A percentile compares a stretch with the other conserved stretches of the same genome.
Conservation (phyloP, 1,140 invertebrate genomes). For the Zophobas morio region DNA sequence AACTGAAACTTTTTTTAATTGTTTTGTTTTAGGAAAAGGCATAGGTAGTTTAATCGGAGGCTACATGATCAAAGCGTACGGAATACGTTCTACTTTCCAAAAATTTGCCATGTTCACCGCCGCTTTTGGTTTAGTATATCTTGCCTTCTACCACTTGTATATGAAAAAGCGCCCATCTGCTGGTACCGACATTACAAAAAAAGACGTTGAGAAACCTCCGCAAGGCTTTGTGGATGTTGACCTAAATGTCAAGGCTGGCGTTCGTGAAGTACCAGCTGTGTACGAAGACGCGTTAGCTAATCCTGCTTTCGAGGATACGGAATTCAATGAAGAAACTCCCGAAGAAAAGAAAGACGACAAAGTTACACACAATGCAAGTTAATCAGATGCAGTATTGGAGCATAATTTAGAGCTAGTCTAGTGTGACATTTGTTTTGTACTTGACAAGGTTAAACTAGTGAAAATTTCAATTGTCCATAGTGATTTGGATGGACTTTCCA, state of each 20-base stretch:
- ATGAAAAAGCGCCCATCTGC: constrained; percentile 69
- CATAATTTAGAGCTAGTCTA: constrained; percentile 35
- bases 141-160: constrained; percentile 78
- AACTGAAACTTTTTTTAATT: not conserved
- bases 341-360: constrained; percentile 49
- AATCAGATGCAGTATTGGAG: constrained; percentile 23
- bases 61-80: constrained; percentile 81
- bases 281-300: constrained; percentile 62
- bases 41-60: constrained; percentile 84
- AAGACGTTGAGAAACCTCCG: constrained; percentile 51
- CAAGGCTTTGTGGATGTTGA: constrained; percentile 53
- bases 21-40: constrained; percentile 76
- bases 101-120: constrained; percentile 77
- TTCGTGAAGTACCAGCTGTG: constrained; percentile 53
- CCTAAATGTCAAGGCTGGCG: constrained; percentile 47
- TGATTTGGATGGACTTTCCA: constrained; percentile 7
- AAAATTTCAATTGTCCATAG: constrained; percentile 1
- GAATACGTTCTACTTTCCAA: constrained; percentile 81
- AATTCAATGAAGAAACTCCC: constrained; percentile 56
- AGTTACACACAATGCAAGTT: constrained; percentile 17
- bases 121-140: constrained; percentile 79
- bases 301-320: constrained; percentile 61
- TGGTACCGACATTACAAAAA: constrained; percentile 58
- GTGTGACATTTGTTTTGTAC: constrained; percentile 35
- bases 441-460: constrained; percentile 32